Conservation (phyloP, 2,888 invertebrate genomes). For the Parnassius apollo region DNA sequence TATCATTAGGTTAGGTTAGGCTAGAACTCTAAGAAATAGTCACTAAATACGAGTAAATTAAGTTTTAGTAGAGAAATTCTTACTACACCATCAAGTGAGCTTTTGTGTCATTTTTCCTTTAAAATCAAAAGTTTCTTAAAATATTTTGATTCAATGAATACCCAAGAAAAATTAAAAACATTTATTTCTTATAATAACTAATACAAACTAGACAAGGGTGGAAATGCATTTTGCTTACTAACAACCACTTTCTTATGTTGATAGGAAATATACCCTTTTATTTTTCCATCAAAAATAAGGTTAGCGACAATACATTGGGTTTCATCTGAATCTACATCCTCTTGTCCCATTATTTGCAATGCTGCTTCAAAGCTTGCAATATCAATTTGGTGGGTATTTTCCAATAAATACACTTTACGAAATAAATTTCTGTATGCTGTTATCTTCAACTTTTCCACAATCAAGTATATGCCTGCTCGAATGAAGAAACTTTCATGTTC, state of each 20-base stretch:
- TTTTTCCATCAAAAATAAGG: constrained; percentile 97
- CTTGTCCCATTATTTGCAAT: constrained; percentile 89
- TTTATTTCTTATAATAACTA: constrained; percentile 32
- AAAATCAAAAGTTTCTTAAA: no score
- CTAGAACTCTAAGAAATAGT: no score
- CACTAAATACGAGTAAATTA: no score
- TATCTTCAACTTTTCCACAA: constrained; percentile 97
- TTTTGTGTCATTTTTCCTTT: no score
- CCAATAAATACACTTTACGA: constrained; percentile 90
- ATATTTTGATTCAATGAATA: background rate
- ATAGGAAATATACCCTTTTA: constrained; percentile 98
- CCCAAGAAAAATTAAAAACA: background rate
- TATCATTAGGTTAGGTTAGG: no score
- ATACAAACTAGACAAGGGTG: constrained; percentile 84
- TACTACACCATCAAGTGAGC: no score
- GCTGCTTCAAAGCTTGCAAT: constrained; percentile 92
- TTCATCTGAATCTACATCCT: constrained; percentile 95
- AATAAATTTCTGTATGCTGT: constrained; percentile 98
- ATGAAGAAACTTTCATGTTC: constrained; percentile 96
- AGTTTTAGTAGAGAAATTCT: no score
- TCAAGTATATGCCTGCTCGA: constrained; percentile 97
- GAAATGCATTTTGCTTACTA: constrained; percentile 98
- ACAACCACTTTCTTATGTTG: constrained; percentile 98
- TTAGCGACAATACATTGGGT: constrained; percentile 98
- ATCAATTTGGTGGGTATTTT: constrained; percentile 93